Base-by-base conservation (phyloP, 2,888 invertebrate genomes). In the Myopa testacea region DNA sequence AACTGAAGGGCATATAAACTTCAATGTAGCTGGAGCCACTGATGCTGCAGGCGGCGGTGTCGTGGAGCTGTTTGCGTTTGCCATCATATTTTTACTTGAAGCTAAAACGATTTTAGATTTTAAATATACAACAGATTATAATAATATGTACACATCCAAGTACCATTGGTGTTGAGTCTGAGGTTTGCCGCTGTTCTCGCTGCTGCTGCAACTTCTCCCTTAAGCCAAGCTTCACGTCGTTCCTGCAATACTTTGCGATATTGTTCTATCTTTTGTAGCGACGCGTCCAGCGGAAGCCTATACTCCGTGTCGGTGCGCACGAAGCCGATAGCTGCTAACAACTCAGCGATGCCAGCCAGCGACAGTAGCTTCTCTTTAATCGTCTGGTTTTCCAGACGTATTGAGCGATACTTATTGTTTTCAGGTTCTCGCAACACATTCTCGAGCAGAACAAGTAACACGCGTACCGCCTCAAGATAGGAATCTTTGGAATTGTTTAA, bases 321-420 rank as follows among this genome's bases (percentile, higher is more conserved):
- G 62, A 89, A 90, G 0, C 89, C 89, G 65, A 90, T 89, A 19
- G 87, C 85, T 45, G 78, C 45, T n/a, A 90, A 78, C n/a, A 89
- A 74, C 26, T 84, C 82, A 14, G 84, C 85, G 62, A 85, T 85
- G 16, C 89, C 89, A 40, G 83, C 80, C 38, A 89, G 62, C 3
- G 86, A 83, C 3, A 88, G 81, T 45, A 90, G 79, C 77, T 89
- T 89, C 5, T 88, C 87, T 67, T 87, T 87, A 75, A 90, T 89
- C 7, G 85, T 82, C 81, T 87, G 87, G 82, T 90, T 90, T 78
- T 88, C 88, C 10, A 85, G 77, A 5, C 88, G 85, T 75, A 90
- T 88, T 10, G 84, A 85, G 4, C 89, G 87, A 82, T 85, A 90
- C 82, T 88, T 90, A 0, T 80, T 76, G 79, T 89, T 89, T 3